Base-by-base conservation (phyloP, 2,113 vertebrate species). In the Lynx canadensis region DNA sequence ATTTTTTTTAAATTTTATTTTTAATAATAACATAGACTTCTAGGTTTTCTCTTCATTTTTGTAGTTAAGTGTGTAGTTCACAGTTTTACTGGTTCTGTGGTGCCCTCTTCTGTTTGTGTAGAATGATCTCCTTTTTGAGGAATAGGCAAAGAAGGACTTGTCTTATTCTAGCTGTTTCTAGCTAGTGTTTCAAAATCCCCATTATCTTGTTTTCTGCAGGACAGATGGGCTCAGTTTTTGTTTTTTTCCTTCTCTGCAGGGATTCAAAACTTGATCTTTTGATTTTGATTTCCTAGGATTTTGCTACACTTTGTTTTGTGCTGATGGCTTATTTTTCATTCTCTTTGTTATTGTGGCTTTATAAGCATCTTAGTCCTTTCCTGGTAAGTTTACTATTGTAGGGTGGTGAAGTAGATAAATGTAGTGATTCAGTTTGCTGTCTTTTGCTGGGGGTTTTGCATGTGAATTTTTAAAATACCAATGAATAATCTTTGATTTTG, bases 31-130 rank as follows among this genome's bases (percentile, higher is more conserved):
- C 27, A 33, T 74, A 73, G 4, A 80, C 36, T 50, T 84, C 8
- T 95, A 68, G 38, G 45, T 79, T 92, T 92, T 79, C 33, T 65
- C 33, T 71, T 92, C n/a, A 27, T 78, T 94, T 90, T 87, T 69
- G 3, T 82, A 45, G 57, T 50, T 94, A 41, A 36, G n/a, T 63
- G 41, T 89, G 15, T 45, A 45, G 50, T 55, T 79, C n/a, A 86
- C 52, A 66, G 3, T 76, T 60, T 93, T 65, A 38, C 11, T 85
- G 48, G 25, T 85, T 95, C 52, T 80, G 1, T 68, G 27, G 36
- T 25, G 9, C 55, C 33, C 45, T 92, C 38, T 92, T 71, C 52
- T 36, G 60, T 94, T 23, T 89, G 7, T 90, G 50, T 89, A 48
- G 65, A 90, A 50, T 57, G 36, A 71, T 78, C 8, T 52, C 3